Percentiles rank a stretch among this genome's conserved stretches.
Conservation (phyloP, 2,113 vertebrate genomes). For the Callipepla squamata region DNA sequence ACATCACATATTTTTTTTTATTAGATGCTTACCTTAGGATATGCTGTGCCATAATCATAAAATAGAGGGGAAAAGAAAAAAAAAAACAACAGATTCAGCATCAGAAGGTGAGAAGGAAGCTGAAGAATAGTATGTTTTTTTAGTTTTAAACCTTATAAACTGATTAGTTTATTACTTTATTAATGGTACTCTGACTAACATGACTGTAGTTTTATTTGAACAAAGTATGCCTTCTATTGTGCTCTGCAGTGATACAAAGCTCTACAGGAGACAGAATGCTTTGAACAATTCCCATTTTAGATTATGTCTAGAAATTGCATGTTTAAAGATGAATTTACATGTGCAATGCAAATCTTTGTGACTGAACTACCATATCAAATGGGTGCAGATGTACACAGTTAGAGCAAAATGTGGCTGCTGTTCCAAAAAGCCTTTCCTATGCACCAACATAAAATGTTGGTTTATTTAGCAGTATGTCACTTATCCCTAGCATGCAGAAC, state of each 20-base stretch:
- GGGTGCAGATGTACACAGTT: constrained; percentile 26
- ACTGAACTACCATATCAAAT: constrained; percentile 47
- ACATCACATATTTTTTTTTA: background rate
- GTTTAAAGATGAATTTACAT: constrained; percentile 59
- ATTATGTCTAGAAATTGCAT: constrained; percentile 1
- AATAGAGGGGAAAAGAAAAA: background rate
- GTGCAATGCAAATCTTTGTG: constrained; percentile 40
- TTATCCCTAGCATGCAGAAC: background rate
- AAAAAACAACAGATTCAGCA: background rate
- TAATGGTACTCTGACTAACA: constrained; percentile 32
- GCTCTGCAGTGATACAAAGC: constrained; percentile 29
- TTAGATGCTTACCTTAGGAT: background rate
- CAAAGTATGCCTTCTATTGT: constrained; percentile 21
- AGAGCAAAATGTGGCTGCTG: constrained; percentile 25
- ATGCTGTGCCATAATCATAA: background rate
- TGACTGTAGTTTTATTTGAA: constrained; percentile 41
- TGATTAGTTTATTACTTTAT: constrained; percentile 54
- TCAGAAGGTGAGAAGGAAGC: background rate
- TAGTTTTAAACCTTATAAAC: constrained; percentile 9
- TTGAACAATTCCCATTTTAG: constrained; percentile 48
- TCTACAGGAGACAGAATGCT: constrained; percentile 29
- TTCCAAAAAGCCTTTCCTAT: constrained; percentile 9
- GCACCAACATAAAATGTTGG: background rate
- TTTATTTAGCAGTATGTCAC: constrained; percentile 27
- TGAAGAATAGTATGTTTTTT: background rate